Percentiles rank a stretch among this genome's conserved stretches.
These are phyloP conservation scores for Colossoma macropomum DNA, from an alignment of 2,113 vertebrate species.

Conservation along the genomic window DNA sequence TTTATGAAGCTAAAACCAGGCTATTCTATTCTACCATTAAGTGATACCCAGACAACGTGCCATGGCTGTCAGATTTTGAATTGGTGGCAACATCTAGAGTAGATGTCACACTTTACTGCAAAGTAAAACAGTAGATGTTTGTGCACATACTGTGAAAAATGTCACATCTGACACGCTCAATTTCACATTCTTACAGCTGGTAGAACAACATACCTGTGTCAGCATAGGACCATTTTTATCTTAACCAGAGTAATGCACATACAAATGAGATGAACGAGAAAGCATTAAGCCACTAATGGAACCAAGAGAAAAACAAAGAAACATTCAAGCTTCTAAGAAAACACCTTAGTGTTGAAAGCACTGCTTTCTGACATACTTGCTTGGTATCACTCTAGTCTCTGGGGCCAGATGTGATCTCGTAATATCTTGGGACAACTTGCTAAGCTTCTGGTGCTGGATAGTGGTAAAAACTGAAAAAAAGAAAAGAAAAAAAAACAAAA, in stretches of 20 bases:
- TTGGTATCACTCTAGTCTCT: too few relatives aligned
- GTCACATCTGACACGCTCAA: too few relatives aligned
- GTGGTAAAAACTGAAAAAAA: too few relatives aligned
- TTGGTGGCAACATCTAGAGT: conserved; percentile 37
- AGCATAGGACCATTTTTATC: background rate
- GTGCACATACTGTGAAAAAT: conserved; percentile 28
- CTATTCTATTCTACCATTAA: background rate
- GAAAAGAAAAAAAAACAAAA: too few relatives aligned
- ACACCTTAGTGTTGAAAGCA: too few relatives aligned
- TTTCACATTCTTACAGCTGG: too few relatives aligned
- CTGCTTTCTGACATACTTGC: too few relatives aligned
- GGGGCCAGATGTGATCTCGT: too few relatives aligned
- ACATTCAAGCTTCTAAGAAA: background rate
- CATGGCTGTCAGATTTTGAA: conserved; percentile 47
- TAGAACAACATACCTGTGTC: background rate
- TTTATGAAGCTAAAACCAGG: too few relatives aligned
- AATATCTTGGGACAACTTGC: too few relatives aligned
- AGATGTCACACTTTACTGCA: background rate
- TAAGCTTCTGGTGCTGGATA: too few relatives aligned
- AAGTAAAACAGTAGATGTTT: conserved; percentile 50
- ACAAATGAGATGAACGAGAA: background rate
- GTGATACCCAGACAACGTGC: conserved; percentile 30
- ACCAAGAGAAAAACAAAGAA: background rate
- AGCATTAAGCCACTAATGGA: too few relatives aligned
- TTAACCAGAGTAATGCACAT: background rate